phyloP scores from a whole-genome alignment of 2,888 invertebrate species.

The Drosophila austrosaltans region DNA sequence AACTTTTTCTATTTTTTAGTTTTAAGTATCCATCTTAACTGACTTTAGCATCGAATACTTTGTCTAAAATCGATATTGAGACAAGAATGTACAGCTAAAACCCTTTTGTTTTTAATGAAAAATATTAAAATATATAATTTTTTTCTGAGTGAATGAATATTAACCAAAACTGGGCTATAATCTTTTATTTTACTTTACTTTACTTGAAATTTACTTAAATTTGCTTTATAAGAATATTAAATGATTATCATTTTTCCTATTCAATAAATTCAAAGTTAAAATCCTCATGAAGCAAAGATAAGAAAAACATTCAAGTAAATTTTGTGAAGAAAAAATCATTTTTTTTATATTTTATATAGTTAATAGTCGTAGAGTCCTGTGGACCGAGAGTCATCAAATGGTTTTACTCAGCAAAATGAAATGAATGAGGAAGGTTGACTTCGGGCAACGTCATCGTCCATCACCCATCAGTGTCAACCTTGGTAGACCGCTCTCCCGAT shows the following conservation, averaged over 20 bases:
- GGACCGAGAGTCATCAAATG: conserved; percentile 20
- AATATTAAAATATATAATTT: too few species aligned
- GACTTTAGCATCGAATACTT: too few species aligned
- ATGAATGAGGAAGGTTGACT: conserved; percentile 53
- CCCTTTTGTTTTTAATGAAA: too few species aligned
- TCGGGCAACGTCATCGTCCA: conserved; percentile 57
- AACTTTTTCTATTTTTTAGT: too few species aligned
- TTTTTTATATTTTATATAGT: conserved; percentile 15
- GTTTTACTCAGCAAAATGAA: conserved; percentile 41
- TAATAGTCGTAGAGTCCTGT: conserved; percentile 11
- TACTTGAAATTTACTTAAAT: too few species aligned
- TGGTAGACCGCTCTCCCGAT: conserved; percentile 11
- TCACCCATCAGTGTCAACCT: conserved; percentile 61
- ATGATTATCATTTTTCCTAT: not conserved
- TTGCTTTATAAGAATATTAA: not conserved
- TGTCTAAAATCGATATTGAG: too few species aligned
- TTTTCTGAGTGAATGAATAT: too few species aligned
- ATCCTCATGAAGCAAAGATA: conserved; percentile 20
- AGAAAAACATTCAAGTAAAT: conserved; percentile 18
- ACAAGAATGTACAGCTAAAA: too few species aligned
- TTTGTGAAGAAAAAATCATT: conserved; percentile 3
- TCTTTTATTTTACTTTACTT: too few species aligned
- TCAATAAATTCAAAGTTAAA: conserved; percentile 3
- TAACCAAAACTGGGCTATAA: too few species aligned
- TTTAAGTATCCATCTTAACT: too few species aligned